A percentile compares a stretch with the other conserved stretches of the same genome.
phyloP scores from a whole-genome alignment of 2,113 vertebrate species.

The Calonectris borealis region DNA sequence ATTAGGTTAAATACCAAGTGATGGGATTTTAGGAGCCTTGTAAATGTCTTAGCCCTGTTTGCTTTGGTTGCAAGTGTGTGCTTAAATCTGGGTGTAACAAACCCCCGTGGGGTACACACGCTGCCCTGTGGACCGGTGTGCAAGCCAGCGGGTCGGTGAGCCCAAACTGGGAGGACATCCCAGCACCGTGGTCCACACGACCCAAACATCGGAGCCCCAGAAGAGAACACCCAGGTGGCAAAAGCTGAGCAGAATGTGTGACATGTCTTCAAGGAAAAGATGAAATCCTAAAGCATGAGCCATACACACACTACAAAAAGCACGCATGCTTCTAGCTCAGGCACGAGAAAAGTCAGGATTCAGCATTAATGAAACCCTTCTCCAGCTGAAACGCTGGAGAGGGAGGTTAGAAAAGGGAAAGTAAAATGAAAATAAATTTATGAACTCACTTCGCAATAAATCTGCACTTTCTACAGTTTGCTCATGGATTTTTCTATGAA shows the following conservation, averaged over 20 bases:
- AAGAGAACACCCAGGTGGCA: background rate
- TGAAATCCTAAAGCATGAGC: background rate
- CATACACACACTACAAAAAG: background rate
- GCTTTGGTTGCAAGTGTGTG: background rate
- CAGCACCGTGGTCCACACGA: background rate
- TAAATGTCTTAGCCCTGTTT: background rate
- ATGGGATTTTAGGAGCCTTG: background rate
- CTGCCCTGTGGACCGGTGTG: fast-evolving
- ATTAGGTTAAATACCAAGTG: background rate
- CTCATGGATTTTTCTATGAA: background rate
- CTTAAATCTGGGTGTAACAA: background rate
- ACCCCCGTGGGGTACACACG: fast-evolving
- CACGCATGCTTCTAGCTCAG: background rate
- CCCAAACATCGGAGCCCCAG: background rate
- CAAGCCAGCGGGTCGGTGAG: background rate
- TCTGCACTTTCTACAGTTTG: background rate
- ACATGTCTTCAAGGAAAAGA: background rate
- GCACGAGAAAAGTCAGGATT: background rate
- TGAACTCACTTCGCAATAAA: background rate
- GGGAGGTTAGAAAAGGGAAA: background rate
- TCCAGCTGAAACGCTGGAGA: slow-evolving; percentile 32
- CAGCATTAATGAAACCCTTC: slow-evolving; percentile 20
- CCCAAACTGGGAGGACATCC: background rate
- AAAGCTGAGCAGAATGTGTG: background rate
- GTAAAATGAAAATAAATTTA: slow-evolving; percentile 4